Percentiles rank a stretch among this genome's conserved stretches.
These are phyloP conservation scores for Hydropotes inermis DNA, from an alignment of 2,113 vertebrate species.

Conservation along the genomic window DNA sequence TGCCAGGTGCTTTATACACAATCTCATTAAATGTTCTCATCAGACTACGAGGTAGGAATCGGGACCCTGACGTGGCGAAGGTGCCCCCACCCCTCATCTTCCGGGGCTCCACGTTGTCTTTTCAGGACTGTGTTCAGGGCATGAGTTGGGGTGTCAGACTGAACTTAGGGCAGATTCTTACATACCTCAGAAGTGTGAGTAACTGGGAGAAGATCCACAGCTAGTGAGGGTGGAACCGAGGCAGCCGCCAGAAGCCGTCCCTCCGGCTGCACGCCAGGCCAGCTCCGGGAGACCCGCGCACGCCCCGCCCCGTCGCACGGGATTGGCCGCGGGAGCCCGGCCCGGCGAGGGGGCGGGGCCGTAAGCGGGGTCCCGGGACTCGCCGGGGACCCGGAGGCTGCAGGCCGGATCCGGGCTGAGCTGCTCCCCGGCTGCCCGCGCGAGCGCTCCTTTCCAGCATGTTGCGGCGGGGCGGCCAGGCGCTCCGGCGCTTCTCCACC, in stretches of 20 bases:
- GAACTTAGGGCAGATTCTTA: not conserved
- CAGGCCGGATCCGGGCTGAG: conserved; percentile 38
- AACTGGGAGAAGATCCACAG: not conserved
- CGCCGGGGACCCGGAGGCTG: rapidly evolving
- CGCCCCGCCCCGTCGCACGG: not conserved
- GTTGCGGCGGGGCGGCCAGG: conserved; percentile 84
- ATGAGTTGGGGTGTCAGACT: not conserved
- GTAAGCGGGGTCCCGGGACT: not conserved
- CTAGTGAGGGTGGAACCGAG: not conserved
- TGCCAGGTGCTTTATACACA: not conserved
- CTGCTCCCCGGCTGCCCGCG: not conserved
- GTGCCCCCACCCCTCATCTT: not conserved
- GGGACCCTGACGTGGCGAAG: not conserved
- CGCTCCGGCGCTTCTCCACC: conserved; percentile 90
- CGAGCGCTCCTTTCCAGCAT: conserved; percentile 74
- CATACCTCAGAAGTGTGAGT: not conserved
- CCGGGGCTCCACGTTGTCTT: not conserved
- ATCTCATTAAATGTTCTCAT: not conserved
- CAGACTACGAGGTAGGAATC: not conserved
- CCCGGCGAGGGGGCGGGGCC: not conserved
- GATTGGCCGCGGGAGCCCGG: not conserved
- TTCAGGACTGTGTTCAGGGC: not conserved
- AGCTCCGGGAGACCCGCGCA: rapidly evolving
- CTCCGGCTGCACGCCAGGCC: rapidly evolving
- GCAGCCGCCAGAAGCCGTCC: not conserved